A percentile compares a stretch with the other conserved stretches of the same genome.
Conservation (phyloP, 92 coral and sea anemone genomes). For the Palythoa caribaeorum region DNA sequence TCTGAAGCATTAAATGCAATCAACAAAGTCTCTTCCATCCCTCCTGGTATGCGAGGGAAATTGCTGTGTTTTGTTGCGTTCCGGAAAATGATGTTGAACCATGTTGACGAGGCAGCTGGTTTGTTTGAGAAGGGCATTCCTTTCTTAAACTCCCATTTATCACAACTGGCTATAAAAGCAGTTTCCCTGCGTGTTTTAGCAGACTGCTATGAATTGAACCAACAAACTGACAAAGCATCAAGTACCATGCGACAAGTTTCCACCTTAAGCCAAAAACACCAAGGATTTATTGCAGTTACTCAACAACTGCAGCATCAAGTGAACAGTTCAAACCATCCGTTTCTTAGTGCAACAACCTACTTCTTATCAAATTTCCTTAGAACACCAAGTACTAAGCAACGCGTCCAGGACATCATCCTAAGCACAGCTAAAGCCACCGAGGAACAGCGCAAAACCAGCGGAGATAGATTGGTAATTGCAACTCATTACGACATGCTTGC, state of each 20-base stretch:
- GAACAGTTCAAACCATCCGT: neutral
- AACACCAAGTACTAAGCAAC: neutral
- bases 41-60: neutral
- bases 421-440: neutral
- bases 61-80: neutral
- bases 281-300: neutral
- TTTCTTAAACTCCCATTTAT: neutral
- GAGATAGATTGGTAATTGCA: constrained; percentile 4
- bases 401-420: neutral
- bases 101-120: neutral
- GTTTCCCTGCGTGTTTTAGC: neutral
- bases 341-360: neutral
- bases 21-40: neutral
- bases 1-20: neutral
- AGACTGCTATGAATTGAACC: neutral
- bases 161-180: neutral
- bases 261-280: neutral
- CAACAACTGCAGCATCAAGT: neutral
- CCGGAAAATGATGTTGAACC: neutral
- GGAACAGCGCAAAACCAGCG: neutral
- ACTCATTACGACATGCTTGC: neutral
- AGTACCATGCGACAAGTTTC: neutral
- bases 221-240: neutral
- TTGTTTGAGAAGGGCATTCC: neutral
- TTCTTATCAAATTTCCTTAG: neutral